phyloP scores from a whole-genome alignment of 2,113 vertebrate species.

The Gallinago undulata region DNA sequence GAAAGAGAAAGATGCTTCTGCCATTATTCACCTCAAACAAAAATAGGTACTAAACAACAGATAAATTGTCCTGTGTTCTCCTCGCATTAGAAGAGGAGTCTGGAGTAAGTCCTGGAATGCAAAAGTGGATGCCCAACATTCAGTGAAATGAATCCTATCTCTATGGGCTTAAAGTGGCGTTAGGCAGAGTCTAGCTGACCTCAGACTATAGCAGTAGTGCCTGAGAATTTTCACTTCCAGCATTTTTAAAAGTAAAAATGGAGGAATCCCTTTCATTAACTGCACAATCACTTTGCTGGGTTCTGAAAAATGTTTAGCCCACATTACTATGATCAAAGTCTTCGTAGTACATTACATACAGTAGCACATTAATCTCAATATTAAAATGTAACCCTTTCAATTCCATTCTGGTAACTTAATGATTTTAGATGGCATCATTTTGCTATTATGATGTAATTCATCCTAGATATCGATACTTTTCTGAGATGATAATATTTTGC shows the following conservation, averaged over 20 bases:
- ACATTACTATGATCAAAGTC: background rate
- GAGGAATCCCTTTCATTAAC: background rate
- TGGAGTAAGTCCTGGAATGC: background rate
- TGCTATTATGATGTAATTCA: background rate
- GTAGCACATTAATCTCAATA: background rate
- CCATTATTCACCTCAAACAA: background rate
- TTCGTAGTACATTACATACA: background rate
- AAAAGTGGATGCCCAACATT: background rate
- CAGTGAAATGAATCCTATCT: background rate
- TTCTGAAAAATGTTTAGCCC: background rate
- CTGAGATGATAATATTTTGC: background rate
- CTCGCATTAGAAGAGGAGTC: background rate
- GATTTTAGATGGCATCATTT: background rate
- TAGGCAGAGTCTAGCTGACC: background rate
- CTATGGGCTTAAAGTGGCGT: background rate
- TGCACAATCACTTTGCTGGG: background rate
- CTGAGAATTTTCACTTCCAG: background rate
- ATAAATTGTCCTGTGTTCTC: background rate
- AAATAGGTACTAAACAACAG: background rate
- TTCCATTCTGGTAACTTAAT: background rate
- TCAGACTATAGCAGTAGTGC: background rate
- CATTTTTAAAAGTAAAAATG: background rate
- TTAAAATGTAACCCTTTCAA: background rate
- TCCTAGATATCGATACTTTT: background rate
- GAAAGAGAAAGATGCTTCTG: background rate